These are phyloP conservation scores for Drosophila rubida DNA, from an alignment of 2,888 invertebrate species.

Conservation along the genomic window DNA sequence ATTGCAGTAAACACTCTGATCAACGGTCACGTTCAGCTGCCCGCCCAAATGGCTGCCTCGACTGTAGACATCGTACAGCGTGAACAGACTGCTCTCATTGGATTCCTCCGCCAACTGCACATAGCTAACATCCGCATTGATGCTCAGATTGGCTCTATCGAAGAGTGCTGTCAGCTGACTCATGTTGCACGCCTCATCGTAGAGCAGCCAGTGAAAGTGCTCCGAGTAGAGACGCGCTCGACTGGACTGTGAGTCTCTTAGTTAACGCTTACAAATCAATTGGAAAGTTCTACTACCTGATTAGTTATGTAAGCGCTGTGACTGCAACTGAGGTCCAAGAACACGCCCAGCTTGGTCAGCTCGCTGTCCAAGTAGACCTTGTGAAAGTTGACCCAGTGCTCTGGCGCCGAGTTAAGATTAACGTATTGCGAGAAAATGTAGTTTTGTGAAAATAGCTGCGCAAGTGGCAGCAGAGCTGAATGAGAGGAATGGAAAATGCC, in stretches of 20 bases:
- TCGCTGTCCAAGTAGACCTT: constrained; percentile 61
- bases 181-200: constrained; percentile 59
- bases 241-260: constrained; percentile 65
- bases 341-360: constrained; percentile 66
- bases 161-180: constrained; percentile 58
- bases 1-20: constrained; percentile 72
- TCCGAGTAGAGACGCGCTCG: constrained; percentile 61
- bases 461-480: constrained; percentile 58
- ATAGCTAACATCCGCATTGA: constrained; percentile 80
- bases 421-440: constrained; percentile 64
- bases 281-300: constrained; percentile 67
- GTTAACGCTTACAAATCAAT: background rate
- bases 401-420: constrained; percentile 37
- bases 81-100: constrained; percentile 20
- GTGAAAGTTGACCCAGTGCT: constrained; percentile 39
- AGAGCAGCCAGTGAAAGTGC: constrained; percentile 77
- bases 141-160: constrained; percentile 67
- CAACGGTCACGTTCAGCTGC: constrained; percentile 78
- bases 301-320: constrained; percentile 60
- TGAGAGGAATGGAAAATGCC: background rate
- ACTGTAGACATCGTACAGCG: constrained; percentile 82
- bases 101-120: constrained; percentile 17
- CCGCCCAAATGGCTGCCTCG: constrained; percentile 82
- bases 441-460: constrained; percentile 40
- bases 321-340: constrained; percentile 77